phyloP scores from a whole-genome alignment of 2,888 invertebrate species.

The Eretmocerus hayati region DNA sequence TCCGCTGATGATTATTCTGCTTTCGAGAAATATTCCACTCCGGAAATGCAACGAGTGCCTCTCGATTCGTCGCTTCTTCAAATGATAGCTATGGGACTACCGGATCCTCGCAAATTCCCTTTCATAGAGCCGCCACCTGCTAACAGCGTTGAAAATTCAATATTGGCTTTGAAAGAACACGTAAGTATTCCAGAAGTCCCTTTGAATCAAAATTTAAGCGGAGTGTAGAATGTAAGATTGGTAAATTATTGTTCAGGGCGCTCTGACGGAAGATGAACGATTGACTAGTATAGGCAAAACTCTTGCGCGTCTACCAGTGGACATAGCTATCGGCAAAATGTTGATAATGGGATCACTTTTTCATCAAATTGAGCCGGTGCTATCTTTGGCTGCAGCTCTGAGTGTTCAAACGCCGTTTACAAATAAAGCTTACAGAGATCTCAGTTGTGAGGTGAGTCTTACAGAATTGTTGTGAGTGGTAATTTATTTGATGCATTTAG shows the following conservation, averaged over 20 bases:
- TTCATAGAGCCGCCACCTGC: conserved; percentile 88
- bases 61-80: conserved; percentile 84
- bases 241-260: conserved; percentile 55
- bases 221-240: no score
- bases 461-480: conserved; percentile 1
- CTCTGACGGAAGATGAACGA: conserved; percentile 70
- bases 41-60: conserved; percentile 91
- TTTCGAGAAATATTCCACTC: conserved; percentile 79
- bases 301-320: conserved; percentile 84
- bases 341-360: conserved; percentile 86
- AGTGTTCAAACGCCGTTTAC: conserved; percentile 93
- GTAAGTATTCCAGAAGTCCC: no score
- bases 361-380: conserved; percentile 77
- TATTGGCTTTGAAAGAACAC: conserved; percentile 80
- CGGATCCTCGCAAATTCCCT: conserved; percentile 85
- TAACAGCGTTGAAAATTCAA: conserved; percentile 78
- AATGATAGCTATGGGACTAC: conserved; percentile 91
- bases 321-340: conserved; percentile 93
- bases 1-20: conserved; percentile 73
- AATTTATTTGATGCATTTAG: not conserved
- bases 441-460: conserved; percentile 64
- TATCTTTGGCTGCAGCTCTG: conserved; percentile 84
- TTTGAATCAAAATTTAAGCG: no score
- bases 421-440: conserved; percentile 77
- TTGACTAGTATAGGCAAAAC: conserved; percentile 82